phyloP scores from a whole-genome alignment of 2,113 vertebrate species.

The Brachyhypopomus gauderio region DNA sequence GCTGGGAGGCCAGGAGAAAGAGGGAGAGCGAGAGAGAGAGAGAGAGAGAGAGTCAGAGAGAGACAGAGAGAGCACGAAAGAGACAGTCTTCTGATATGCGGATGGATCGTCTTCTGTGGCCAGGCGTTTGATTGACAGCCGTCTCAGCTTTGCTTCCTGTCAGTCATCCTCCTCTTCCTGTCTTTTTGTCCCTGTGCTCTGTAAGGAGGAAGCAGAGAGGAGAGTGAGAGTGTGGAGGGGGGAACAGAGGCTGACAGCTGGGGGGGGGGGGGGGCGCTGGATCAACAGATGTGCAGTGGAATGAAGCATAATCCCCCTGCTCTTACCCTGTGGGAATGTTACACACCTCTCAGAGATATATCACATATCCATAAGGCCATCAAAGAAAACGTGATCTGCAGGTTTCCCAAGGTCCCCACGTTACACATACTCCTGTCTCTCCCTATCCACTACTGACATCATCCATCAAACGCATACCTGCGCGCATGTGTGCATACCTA shows the following conservation, averaged over 20 bases:
- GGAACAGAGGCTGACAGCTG: slow-evolving; percentile 72
- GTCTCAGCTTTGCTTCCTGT: slow-evolving; percentile 77
- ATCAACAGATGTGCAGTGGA: not conserved
- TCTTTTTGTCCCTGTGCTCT: slow-evolving; percentile 36
- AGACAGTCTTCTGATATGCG: slow-evolving; percentile 56
- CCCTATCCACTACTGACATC: not conserved
- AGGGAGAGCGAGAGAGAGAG: not conserved
- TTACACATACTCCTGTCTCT: slow-evolving; percentile 38
- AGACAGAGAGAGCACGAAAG: slow-evolving; percentile 58
- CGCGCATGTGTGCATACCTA: no score
- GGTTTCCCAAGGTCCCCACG: slow-evolving; percentile 39
- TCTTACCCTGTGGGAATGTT: slow-evolving; percentile 57
- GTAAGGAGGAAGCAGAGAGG: slow-evolving; percentile 75
- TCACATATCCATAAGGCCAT: slow-evolving; percentile 63
- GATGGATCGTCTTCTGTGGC: slow-evolving; percentile 70
- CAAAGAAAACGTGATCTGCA: slow-evolving; percentile 44
- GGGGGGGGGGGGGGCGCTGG: slow-evolving; percentile 15
- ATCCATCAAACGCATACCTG: slow-evolving; percentile 16
- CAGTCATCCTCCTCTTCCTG: slow-evolving; percentile 79
- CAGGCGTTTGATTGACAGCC: slow-evolving; percentile 74
- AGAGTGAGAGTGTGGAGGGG: slow-evolving; percentile 74
- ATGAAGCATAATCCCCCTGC: not conserved
- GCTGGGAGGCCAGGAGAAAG: slow-evolving; percentile 26
- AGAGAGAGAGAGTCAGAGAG: slow-evolving; percentile 42
- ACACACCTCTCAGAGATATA: slow-evolving; percentile 63